Evolutionary conservation across 2,113 vertebrate genomes (phyloP).

Genomic region (Mus spicilegus): DNA sequence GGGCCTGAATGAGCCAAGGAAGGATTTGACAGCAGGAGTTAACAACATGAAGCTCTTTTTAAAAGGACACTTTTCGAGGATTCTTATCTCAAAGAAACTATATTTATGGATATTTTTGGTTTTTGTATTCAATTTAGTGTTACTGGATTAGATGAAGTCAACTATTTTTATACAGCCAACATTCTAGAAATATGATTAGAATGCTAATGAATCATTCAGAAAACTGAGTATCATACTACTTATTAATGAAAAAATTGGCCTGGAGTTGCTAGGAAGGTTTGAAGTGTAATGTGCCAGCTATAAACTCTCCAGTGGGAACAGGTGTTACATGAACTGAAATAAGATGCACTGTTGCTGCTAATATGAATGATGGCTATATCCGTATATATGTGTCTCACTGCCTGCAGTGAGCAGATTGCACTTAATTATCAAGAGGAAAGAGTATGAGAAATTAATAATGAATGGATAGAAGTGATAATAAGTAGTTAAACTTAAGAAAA

Average conservation of each 20-base stretch:
- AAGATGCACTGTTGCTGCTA: neutral
- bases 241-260: conserved; percentile 3
- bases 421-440: neutral
- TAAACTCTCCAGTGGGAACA: conserved; percentile 33
- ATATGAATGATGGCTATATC: neutral
- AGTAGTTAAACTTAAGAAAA: conserved; percentile 18
- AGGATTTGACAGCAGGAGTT: conserved; percentile 11
- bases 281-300: conserved; percentile 4
- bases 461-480: neutral
- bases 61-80: neutral
- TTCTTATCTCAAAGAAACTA: neutral
- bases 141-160: conserved; percentile 43
- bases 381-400: neutral
- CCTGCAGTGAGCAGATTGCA: neutral
- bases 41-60: conserved; percentile 27
- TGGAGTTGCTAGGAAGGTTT: conserved; percentile 11
- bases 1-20: neutral
- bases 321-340: conserved; percentile 17
- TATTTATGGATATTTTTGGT: neutral
- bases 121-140: neutral
- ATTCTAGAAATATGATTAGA: conserved; percentile 29
- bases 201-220: conserved; percentile 17
- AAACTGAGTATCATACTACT: neutral
- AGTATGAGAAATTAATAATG: neutral
- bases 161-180: conserved; percentile 8